phyloP scores from a whole-genome alignment of 2,113 vertebrate genomes.

The Oenanthe melanoleuca region DNA sequence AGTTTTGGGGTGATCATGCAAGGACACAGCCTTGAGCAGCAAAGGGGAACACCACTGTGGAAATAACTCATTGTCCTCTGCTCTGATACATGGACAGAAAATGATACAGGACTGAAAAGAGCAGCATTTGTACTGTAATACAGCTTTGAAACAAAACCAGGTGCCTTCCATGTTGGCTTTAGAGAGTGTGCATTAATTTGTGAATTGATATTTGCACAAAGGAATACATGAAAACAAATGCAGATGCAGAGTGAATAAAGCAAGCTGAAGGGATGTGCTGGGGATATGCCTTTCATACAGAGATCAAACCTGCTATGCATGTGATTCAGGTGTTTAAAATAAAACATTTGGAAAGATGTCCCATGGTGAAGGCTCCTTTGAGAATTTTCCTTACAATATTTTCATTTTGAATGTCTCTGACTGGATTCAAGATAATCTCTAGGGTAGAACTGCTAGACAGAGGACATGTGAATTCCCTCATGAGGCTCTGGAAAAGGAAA shows the following conservation, averaged over 20 bases:
- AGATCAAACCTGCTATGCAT: background rate
- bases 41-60: background rate
- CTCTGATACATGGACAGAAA: background rate
- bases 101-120: background rate
- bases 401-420: background rate
- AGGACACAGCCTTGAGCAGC: background rate
- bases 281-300: background rate
- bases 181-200: background rate
- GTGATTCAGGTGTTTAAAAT: background rate
- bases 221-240: background rate
- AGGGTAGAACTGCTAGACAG: background rate
- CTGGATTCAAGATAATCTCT: background rate
- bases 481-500: background rate
- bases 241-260: background rate
- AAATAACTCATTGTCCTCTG: background rate
- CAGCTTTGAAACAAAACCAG: background rate
- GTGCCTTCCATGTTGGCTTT: background rate
- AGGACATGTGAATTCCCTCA: background rate
- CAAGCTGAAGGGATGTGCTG: background rate
- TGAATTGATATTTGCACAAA: background rate
- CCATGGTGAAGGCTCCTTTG: background rate
- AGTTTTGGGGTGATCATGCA: background rate
- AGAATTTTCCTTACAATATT: background rate
- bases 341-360: background rate
- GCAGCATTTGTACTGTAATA: background rate